Conservation (phyloP, 2,888 invertebrate species). For the Chelonus formosanus region DNA sequence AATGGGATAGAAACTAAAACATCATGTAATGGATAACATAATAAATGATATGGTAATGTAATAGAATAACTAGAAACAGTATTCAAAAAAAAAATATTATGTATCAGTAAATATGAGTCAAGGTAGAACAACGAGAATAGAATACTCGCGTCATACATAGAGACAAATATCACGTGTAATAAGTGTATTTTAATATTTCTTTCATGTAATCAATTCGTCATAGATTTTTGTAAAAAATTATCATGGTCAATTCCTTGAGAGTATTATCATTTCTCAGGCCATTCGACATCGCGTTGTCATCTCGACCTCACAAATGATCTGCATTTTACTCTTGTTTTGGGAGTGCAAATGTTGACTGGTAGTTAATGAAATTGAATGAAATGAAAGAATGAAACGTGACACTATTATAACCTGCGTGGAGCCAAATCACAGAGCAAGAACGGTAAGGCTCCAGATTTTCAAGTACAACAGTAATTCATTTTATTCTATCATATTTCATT, state of each 20-base stretch:
- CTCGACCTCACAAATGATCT: constrained; percentile 35
- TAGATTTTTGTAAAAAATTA: background rate
- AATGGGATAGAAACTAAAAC: no score
- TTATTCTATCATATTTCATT: constrained; percentile 6
- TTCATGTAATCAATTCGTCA: background rate
- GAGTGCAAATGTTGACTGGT: constrained; percentile 48
- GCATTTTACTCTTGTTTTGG: constrained; percentile 51
- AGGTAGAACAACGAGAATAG: constrained; percentile 30
- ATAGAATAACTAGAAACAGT: no score
- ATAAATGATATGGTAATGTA: no score
- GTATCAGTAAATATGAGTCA: constrained; percentile 22
- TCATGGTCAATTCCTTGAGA: constrained; percentile 16
- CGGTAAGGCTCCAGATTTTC: constrained; percentile 54
- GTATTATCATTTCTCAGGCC: constrained; percentile 26
- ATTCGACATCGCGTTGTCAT: constrained; percentile 30
- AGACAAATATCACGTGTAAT: constrained; percentile 22
- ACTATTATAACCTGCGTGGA: constrained; percentile 63
- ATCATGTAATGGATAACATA: no score
- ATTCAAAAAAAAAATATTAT: background rate
- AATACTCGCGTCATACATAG: constrained; percentile 1
- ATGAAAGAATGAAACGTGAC: constrained; percentile 64
- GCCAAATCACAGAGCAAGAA: constrained; percentile 61
- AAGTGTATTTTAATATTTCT: constrained; percentile 12
- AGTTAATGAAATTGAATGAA: constrained; percentile 51
- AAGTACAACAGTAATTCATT: constrained; percentile 19